Conservation (phyloP, 2,797 vertebrate species). For the Poecilia wingei region DNA sequence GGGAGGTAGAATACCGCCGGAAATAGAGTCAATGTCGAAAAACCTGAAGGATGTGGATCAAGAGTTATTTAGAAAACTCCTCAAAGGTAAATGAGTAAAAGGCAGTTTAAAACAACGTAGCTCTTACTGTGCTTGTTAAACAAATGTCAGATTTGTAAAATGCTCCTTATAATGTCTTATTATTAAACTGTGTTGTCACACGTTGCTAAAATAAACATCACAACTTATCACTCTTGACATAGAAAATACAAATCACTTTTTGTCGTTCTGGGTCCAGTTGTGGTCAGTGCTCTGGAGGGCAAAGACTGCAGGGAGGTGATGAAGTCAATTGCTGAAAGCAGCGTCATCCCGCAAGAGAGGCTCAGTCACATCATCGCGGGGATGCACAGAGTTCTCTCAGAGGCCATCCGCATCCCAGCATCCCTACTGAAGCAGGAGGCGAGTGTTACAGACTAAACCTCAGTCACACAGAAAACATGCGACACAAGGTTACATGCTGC, state of each 20-base stretch:
- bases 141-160: background rate
- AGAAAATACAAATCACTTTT: background rate
- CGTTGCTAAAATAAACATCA: background rate
- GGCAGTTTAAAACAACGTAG: background rate
- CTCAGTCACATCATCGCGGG: slow-evolving; percentile 84
- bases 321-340: slow-evolving; percentile 75
- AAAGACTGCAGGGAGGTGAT: slow-evolving; percentile 83
- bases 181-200: background rate
- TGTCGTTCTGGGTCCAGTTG: slow-evolving; percentile 69
- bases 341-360: slow-evolving; percentile 81
- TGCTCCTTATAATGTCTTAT: background rate
- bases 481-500: background rate
- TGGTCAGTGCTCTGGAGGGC: slow-evolving; percentile 84
- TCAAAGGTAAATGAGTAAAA: slow-evolving; percentile 77
- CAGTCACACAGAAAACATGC: background rate
- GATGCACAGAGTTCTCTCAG: slow-evolving; percentile 84
- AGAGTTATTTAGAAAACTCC: slow-evolving; percentile 81
- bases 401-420: slow-evolving; percentile 83
- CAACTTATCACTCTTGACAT: too few species aligned
- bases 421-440: slow-evolving; percentile 86
- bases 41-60: slow-evolving; percentile 82
- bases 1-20: slow-evolving; percentile 80
- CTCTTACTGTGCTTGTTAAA: background rate
- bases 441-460: slow-evolving; percentile 21
- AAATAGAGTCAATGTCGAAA: slow-evolving; percentile 84